Conservation (phyloP, 2,113 vertebrate species). For the Xenotilapia flavipinnis region DNA sequence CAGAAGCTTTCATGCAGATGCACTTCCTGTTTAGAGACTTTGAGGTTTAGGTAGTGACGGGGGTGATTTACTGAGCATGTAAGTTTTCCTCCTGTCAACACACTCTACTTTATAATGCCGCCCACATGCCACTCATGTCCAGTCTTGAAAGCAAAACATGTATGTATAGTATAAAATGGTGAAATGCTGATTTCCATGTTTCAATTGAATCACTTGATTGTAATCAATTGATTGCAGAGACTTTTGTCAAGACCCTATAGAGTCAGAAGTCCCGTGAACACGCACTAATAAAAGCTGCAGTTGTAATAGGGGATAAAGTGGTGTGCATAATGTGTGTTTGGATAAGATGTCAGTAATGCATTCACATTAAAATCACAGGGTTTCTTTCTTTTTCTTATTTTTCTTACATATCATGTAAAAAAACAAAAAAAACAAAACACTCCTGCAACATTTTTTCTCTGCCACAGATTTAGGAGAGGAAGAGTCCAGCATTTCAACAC, state of each 20-base stretch:
- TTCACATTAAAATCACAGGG: rapidly evolving
- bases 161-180: not conserved
- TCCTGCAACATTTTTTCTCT: not conserved
- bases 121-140: not conserved
- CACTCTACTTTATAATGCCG: not conserved
- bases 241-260: rapidly evolving
- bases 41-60: not conserved
- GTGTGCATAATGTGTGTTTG: not conserved
- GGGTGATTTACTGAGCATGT: not conserved
- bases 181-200: not conserved
- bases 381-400: not conserved
- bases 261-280: not conserved
- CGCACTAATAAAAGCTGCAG: not conserved
- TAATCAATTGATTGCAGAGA: not conserved
- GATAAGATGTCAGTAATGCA: not conserved
- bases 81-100: not conserved
- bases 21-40: not conserved
- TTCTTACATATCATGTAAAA: not conserved
- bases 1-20: not conserved
- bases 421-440: not conserved
- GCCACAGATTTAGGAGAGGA: not conserved
- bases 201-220: not conserved
- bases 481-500: not conserved
- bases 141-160: not conserved
- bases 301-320: not conserved